Evolutionary conservation across 2,113 vertebrate genomes (phyloP), one percentile per base, ranked within the genome.

Genomic region (Oncorhynchus tshawytscha): DNA sequence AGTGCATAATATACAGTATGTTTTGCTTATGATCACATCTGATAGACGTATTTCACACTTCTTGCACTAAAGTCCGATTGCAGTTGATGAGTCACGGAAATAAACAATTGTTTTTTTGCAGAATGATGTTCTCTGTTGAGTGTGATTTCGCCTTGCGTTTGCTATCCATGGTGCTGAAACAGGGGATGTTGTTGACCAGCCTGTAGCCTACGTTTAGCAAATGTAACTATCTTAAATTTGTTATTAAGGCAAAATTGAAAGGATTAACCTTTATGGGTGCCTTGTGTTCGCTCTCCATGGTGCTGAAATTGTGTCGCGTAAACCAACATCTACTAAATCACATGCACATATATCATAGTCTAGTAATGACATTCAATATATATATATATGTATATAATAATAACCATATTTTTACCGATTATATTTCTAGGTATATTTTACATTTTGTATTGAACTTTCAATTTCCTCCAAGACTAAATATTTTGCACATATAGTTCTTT

Each of bases 101-200:
- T 88, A 88, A 92, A 92, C 51, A 83, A 57, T 66, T 72, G 77
- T 93, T 85, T 94, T 90, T 91, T 90, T 92, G 86, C 91, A 93
- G 91, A 91, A 92, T 74, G 64, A 77, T 78, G 86, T 93, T 90
- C 85, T 93, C 87, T 87, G 86, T 87, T 91, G 86, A 92, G 89
- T 92, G 83, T 76, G 91, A 88, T 54, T 54, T 54, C 51, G 5
- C 85, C 72, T 72, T 80, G 51, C 5, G 51, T 54, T 78, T 71
- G 72, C 82, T 81, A 73, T 82, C 79, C 81, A 24, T 81, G 86
- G 79, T 81, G 67, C 84, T 84, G 76, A 72, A 90, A 65, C 57
- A 16, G 39, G 9, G 8, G 29, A 13, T 20, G 22, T 22, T 73
- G 39, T n/a, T 57, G 18, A 45, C 9, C 39, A 9, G 39, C 39